Conservation (phyloP, 2,113 vertebrate genomes). For the Artemisiospiza belli region DNA sequence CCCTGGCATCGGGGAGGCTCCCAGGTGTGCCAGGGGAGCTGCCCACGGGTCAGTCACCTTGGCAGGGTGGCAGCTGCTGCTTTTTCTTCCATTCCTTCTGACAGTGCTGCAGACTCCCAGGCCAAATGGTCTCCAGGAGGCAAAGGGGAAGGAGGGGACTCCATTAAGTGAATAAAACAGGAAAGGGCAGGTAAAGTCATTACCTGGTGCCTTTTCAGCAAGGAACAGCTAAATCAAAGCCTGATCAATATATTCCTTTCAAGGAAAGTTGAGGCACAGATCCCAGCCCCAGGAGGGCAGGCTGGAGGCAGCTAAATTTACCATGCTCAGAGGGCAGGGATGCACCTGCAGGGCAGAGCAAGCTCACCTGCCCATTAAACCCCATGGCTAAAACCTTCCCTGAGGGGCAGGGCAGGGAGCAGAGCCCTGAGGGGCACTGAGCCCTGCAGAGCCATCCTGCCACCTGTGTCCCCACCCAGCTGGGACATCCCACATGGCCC, state of each 20-base stretch:
- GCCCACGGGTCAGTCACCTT: constrained; percentile 65
- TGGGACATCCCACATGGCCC: not conserved
- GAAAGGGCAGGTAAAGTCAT: constrained; percentile 42
- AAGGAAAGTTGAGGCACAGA: constrained; percentile 65
- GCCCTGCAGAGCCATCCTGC: not conserved
- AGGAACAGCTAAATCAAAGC: constrained; percentile 65
- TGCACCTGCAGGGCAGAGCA: not conserved
- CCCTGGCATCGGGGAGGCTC: constrained; percentile 29
- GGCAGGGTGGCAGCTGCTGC: constrained; percentile 29
- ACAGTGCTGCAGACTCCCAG: not conserved
- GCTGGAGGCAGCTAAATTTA: constrained; percentile 56
- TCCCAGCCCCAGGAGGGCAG: constrained; percentile 33
- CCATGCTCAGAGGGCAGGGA: not conserved
- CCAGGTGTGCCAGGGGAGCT: constrained; percentile 43
- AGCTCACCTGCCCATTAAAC: too few relatives aligned
- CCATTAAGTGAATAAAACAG: constrained; percentile 22
- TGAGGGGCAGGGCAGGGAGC: not conserved
- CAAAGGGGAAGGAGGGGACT: not conserved
- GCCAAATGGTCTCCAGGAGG: not conserved
- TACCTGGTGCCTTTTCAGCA: constrained; percentile 43
- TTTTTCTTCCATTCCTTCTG: not conserved
- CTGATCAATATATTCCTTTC: constrained; percentile 66
- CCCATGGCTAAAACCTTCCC: too few relatives aligned
- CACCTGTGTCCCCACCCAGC: not conserved
- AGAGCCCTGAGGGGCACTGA: not conserved